Percentiles rank a stretch among this genome's conserved stretches.
Conservation (phyloP, 2,888 invertebrate species). For the Elegia similella region DNA sequence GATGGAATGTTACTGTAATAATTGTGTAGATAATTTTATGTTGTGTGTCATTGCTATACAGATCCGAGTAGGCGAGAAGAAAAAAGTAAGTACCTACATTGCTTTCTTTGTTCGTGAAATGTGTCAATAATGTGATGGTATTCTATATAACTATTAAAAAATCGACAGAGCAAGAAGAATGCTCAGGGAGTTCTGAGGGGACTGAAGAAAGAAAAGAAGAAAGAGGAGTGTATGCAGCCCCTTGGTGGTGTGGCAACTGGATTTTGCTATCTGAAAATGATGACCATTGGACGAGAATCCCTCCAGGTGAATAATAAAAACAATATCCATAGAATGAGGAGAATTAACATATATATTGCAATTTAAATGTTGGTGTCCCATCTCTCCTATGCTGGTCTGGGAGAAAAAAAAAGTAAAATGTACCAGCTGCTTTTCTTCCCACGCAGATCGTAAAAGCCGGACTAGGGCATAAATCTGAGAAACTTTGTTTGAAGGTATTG, state of each 20-base stretch:
- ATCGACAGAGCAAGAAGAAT: constrained; percentile 80
- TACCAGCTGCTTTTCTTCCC: too few species aligned
- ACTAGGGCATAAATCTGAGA: too few species aligned
- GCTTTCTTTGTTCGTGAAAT: constrained; percentile 8
- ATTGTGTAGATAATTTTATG: constrained; percentile 13
- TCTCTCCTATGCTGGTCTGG: too few species aligned
- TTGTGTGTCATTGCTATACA: constrained; percentile 9
- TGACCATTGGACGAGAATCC: constrained; percentile 71
- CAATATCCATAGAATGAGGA: too few species aligned
- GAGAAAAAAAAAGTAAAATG: too few species aligned
- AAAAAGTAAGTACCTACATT: constrained; percentile 3
- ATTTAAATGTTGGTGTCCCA: too few species aligned
- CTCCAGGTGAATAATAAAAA: constrained; percentile 51
- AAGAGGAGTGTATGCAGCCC: constrained; percentile 89
- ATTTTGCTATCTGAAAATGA: constrained; percentile 77
- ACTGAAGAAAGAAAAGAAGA: constrained; percentile 80
- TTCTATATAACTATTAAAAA: constrained; percentile 6
- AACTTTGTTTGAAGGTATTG: too few species aligned
- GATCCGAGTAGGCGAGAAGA: constrained; percentile 13
- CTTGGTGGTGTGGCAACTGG: constrained; percentile 90
- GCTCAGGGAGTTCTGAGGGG: constrained; percentile 73
- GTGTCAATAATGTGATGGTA: background rate
- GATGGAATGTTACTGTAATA: constrained; percentile 1
- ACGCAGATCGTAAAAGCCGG: too few species aligned
- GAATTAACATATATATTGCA: too few species aligned